Evolutionary conservation across 2,113 vertebrate species (phyloP).

Genomic region (Platysternon megacephalum): DNA sequence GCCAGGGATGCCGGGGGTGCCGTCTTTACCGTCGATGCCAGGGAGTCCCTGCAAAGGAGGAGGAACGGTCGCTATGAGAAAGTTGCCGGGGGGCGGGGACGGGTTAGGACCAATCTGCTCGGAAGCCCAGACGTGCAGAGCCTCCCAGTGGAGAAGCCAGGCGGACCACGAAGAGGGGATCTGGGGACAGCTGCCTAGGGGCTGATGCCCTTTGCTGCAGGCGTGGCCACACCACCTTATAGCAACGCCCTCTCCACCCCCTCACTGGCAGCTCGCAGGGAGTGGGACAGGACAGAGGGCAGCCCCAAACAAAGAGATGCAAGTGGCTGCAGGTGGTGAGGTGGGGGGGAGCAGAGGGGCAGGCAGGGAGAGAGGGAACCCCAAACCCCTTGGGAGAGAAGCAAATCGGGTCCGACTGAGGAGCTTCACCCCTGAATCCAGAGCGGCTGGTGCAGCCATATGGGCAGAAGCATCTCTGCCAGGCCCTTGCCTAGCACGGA

Average conservation of each 20-base stretch:
- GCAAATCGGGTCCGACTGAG: background rate
- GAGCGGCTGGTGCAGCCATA: background rate
- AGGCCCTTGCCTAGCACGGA: background rate
- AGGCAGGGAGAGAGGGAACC: background rate
- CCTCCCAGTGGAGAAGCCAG: background rate
- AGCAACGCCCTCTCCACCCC: background rate
- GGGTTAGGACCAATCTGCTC: background rate
- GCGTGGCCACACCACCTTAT: background rate
- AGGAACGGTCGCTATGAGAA: background rate
- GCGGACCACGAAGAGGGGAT: background rate
- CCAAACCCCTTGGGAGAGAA: background rate
- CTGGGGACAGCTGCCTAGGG: background rate
- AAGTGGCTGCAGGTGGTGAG: background rate
- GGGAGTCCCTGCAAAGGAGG: conserved; percentile 87
- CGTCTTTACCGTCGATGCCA: conserved; percentile 97
- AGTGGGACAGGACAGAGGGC: background rate
- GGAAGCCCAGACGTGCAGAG: background rate
- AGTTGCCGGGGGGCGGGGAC: background rate
- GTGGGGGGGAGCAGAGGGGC: background rate
- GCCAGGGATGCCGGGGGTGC: conserved; percentile 92
- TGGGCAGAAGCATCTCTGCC: background rate
- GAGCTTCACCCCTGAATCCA: background rate
- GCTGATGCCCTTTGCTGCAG: background rate
- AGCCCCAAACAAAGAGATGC: background rate
- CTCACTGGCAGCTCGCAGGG: background rate